phyloP scores from a whole-genome alignment of 2,888 invertebrate genomes.

The Leptopilina myrica region DNA sequence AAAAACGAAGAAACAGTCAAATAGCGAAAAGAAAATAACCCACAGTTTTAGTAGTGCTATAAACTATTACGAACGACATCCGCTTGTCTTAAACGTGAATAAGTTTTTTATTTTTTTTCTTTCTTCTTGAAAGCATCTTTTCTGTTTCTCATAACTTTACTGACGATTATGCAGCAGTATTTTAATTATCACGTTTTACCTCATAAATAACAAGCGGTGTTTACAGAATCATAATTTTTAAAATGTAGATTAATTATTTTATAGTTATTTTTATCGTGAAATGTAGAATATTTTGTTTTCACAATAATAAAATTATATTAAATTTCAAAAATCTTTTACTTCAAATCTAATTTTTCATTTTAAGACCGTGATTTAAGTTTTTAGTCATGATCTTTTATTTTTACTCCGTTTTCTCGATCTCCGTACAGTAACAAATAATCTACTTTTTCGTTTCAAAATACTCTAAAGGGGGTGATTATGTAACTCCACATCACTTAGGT shows the following conservation, averaged over 20 bases:
- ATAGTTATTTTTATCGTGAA: background rate
- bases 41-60: slow-evolving; percentile 48
- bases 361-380: no score
- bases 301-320: no score
- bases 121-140: slow-evolving; percentile 32
- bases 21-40: slow-evolving; percentile 43
- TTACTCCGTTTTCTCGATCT: no score
- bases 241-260: background rate
- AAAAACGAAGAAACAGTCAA: slow-evolving; percentile 38
- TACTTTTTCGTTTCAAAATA: no score
- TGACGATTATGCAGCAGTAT: slow-evolving; percentile 29
- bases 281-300: no score
- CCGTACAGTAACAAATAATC: no score
- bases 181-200: background rate
- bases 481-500: no score
- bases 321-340: no score
- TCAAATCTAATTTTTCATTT: no score
- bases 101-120: slow-evolving; percentile 57
- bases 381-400: no score
- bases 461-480: no score
- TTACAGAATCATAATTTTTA: background rate
- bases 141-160: slow-evolving; percentile 47
- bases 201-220: background rate
- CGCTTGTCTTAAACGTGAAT: slow-evolving; percentile 66
- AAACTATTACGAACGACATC: slow-evolving; percentile 65